A percentile compares a stretch with the other conserved stretches of the same genome.
Conservation (phyloP, 30 jellyfish, hydroid and myxozoan species). For the Sanderia malayensis region DNA sequence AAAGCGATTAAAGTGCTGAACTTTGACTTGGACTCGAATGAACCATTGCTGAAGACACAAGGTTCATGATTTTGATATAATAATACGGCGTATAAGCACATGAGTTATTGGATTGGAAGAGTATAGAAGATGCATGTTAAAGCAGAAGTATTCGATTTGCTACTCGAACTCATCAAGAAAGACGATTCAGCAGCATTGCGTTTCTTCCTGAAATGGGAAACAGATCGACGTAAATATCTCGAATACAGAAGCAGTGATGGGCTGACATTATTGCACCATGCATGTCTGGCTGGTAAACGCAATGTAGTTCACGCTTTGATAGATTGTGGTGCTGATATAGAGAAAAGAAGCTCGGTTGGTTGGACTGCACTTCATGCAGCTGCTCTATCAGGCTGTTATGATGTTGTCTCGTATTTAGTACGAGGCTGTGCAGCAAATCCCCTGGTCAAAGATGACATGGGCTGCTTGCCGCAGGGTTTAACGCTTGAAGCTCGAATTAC, state of each 20-base stretch:
- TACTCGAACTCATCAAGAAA: conserved; percentile 33
- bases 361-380: conserved; percentile 89
- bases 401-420: conserved; percentile 52
- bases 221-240: conserved; percentile 35
- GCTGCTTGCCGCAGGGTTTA: conserved; percentile 64
- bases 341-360: conserved; percentile 71
- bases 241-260: conserved; percentile 63
- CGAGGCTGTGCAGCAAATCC: conserved; percentile 65
- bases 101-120: too few relatives aligned
- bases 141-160: conserved; percentile 24
- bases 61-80: too few relatives aligned
- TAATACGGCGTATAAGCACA: too few relatives aligned
- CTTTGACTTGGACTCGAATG: too few relatives aligned
- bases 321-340: conserved; percentile 67
- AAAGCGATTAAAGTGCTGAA: too few relatives aligned
- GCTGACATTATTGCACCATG: conserved; percentile 66
- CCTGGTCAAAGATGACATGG: conserved; percentile 74
- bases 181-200: conserved; percentile 55
- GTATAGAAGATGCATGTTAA: conserved; percentile 28
- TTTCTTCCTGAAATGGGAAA: conserved; percentile 54
- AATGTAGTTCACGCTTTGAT: conserved; percentile 38
- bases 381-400: conserved; percentile 60
- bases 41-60: too few relatives aligned
- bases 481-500: conserved; percentile 56
- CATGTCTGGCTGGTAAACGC: conserved; percentile 66